Evolutionary conservation across 2,888 invertebrate genomes (phyloP).

Genomic region (Heliconius charithonia): DNA sequence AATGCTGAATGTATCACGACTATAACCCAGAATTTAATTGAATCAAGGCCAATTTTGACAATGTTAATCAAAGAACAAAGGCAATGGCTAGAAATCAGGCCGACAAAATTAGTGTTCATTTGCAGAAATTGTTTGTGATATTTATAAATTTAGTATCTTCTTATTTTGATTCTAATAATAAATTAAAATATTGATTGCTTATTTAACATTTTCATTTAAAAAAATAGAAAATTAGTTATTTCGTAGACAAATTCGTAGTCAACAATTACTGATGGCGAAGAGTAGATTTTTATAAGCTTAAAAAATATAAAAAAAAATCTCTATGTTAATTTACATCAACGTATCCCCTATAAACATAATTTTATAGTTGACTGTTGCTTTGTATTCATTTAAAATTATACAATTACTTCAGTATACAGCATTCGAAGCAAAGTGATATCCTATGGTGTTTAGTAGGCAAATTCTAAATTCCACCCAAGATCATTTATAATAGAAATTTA

Average conservation of each 20-base stretch:
- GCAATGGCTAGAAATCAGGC: slow-evolving; percentile 1
- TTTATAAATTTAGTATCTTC: not conserved
- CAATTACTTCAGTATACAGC: not conserved
- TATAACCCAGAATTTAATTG: slow-evolving; percentile 15
- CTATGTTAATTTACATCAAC: no score
- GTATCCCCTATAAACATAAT: no score
- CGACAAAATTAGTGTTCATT: not conserved
- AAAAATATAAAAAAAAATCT: no score
- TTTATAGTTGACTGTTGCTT: not conserved
- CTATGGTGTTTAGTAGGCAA: not conserved
- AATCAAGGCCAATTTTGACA: slow-evolving; percentile 25
- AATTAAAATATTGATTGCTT: not conserved
- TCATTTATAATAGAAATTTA: slow-evolving; percentile 44
- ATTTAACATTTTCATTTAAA: not conserved
- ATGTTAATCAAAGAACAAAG: slow-evolving; percentile 26
- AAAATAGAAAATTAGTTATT: not conserved
- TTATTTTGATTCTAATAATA: not conserved
- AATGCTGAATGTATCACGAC: slow-evolving; percentile 4
- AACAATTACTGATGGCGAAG: not conserved
- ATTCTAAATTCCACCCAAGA: slow-evolving; percentile 34
- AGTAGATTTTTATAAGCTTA: not conserved
- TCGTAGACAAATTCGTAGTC: not conserved
- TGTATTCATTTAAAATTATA: not conserved
- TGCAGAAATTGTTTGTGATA: not conserved
- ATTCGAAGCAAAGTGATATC: not conserved